Conservation (phyloP, 2,113 vertebrate species). For the Sakesphorus luctuosus region DNA sequence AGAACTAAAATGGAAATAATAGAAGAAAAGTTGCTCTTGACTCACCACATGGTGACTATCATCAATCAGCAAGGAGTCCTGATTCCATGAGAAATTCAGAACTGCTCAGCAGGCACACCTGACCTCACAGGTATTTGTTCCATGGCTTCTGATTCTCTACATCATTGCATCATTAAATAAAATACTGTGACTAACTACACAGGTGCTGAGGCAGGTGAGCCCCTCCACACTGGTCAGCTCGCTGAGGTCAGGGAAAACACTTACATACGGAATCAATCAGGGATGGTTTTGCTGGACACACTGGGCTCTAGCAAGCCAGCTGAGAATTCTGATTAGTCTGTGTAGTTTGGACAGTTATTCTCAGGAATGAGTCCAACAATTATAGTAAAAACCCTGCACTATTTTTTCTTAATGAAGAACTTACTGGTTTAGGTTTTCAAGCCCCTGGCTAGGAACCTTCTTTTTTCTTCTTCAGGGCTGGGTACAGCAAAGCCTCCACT, state of each 20-base stretch:
- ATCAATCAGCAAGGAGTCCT: not conserved
- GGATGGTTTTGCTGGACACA: not conserved
- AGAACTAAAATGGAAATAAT: not conserved
- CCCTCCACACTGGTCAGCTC: accelerated
- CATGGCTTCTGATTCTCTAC: not conserved
- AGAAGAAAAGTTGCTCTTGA: not conserved
- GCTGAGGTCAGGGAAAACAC: accelerated
- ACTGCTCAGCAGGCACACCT: not conserved
- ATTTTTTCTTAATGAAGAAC: not conserved
- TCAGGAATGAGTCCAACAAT: not conserved
- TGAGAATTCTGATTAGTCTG: not conserved
- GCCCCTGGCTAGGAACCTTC: not conserved
- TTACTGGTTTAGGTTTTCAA: not conserved
- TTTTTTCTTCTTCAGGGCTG: not conserved
- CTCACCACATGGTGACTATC: not conserved
- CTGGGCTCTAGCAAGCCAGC: not conserved
- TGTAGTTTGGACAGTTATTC: not conserved
- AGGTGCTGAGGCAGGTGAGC: not conserved
- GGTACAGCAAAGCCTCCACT: not conserved
- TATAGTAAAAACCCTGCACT: not conserved
- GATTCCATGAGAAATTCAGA: not conserved
- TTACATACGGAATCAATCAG: not conserved
- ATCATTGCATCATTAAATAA: not conserved
- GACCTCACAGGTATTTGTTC: not conserved
- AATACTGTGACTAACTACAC: accelerated